Conservation (phyloP, 2,113 vertebrate species). For the Nibea coibor region DNA sequence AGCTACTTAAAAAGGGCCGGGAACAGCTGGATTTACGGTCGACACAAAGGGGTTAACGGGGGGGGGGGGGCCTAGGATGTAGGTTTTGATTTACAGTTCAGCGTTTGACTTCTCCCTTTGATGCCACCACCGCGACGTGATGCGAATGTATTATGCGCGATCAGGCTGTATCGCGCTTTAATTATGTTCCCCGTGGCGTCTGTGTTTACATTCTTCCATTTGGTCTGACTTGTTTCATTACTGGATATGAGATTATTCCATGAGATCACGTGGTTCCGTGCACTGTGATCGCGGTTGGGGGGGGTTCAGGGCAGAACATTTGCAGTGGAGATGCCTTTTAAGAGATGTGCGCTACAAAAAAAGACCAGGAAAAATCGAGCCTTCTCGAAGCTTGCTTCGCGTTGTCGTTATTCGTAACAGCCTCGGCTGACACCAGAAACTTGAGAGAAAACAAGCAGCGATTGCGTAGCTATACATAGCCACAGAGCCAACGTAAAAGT, state of each 20-base stretch:
- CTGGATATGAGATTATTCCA: not conserved
- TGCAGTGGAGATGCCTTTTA: not conserved
- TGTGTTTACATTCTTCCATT: not conserved
- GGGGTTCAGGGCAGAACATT: not conserved
- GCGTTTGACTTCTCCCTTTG: not conserved
- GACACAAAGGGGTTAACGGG: not conserved
- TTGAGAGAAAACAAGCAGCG: too few species aligned
- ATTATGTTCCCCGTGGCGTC: not conserved
- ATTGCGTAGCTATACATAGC: not conserved
- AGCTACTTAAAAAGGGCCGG: not conserved
- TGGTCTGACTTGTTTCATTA: not conserved
- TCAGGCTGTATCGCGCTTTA: not conserved
- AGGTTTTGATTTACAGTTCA: not conserved
- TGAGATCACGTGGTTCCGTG: not conserved
- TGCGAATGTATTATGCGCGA: not conserved
- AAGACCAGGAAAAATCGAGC: not conserved
- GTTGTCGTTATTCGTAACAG: not conserved
- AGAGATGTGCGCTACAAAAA: not conserved
- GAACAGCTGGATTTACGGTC: not conserved
- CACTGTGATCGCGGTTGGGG: not conserved
- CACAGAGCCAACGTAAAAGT: not conserved
- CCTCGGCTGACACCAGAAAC: not conserved
- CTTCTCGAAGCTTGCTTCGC: not conserved
- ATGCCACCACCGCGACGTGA: not conserved
- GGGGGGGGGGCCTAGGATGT: not conserved